A percentile compares a stretch with the other conserved stretches of the same genome.
phyloP scores from a whole-genome alignment of 2,797 vertebrate species.

The Pantherophis vulpinus region DNA sequence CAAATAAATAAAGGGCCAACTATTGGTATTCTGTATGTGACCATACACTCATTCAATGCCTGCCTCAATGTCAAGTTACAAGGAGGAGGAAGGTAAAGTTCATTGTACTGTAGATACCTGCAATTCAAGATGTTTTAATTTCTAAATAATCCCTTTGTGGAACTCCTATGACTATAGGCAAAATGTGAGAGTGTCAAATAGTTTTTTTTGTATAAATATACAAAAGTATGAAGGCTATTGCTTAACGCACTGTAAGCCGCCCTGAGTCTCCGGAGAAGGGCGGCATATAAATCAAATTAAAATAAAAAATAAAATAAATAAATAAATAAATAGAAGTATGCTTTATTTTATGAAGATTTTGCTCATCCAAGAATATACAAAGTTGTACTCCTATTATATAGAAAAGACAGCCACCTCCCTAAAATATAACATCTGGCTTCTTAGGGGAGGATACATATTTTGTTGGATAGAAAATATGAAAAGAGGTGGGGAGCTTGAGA shows the following conservation, averaged over 20 bases:
- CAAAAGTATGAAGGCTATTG: no score
- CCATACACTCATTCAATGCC: not conserved
- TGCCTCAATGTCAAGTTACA: not conserved
- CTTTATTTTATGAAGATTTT: not conserved
- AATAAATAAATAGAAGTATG: no score
- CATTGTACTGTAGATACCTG: not conserved
- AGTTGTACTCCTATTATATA: not conserved
- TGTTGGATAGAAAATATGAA: conserved; percentile 37
- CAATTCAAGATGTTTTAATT: not conserved
- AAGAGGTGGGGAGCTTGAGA: conserved; percentile 29
- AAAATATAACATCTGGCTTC: not conserved
- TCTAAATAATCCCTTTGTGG: not conserved
- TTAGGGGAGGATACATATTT: conserved; percentile 4
- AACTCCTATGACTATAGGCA: not conserved
- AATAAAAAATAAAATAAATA: no score
- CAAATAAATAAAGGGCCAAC: not conserved
- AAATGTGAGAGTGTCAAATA: not conserved
- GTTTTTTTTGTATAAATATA: no score
- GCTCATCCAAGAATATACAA: not conserved
- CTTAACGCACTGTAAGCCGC: no score
- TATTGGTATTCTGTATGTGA: not conserved
- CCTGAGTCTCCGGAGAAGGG: no score
- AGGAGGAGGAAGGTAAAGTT: not conserved
- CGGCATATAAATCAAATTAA: no score
- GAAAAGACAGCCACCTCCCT: not conserved